Base-by-base conservation (phyloP, 2,888 invertebrate species). In the Crioceris asparagi region DNA sequence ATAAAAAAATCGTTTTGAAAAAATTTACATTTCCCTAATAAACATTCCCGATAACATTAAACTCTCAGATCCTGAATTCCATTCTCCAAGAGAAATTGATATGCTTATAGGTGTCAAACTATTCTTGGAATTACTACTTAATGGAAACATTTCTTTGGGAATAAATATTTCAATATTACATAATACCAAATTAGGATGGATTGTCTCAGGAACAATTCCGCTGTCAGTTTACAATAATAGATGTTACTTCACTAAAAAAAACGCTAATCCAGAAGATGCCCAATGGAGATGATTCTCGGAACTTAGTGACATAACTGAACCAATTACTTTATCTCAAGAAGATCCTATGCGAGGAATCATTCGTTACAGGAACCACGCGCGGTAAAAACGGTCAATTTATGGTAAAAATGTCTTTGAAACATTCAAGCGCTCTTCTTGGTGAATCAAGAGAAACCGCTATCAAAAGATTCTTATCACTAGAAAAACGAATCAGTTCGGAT, bases 121-220 rank as follows among this genome's bases (percentile, higher is more conserved):
- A 17, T 43, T 43, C 21, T 43, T 39, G 36, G 29, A 40, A 17
- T 21, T 43, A 16, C 17, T 42, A 4, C 5, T n/a, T 6, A 29
- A 35, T 5, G 35, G 36, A 3, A 41, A 14, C 16, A 36, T 41
- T 8, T 21, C 10, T n/a, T 35, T 41, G n/a, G 35, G 35, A 29
- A 41, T 31, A 10, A 29, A 29, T 19, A 16, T 23, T 2, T 27
- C 37, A 11, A 5, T 19, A 12, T 19, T 40, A 8, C 36, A 27
- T 3, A 33, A 40, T 18, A 36, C 40, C 8, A 10, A 10, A 1
- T 40, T 40, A 14, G 40, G 40, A 15, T 38, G 19, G 25, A 15
- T 40, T 17, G 36, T 40, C 8, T 7, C 40, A 6, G 40, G 40
- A 2, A 26, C 10, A 8, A 10, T 19, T 8, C 26, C 33, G 6